phyloP scores from a whole-genome alignment of 2,797 vertebrate species.

The Phyllotis vaccarum region DNA sequence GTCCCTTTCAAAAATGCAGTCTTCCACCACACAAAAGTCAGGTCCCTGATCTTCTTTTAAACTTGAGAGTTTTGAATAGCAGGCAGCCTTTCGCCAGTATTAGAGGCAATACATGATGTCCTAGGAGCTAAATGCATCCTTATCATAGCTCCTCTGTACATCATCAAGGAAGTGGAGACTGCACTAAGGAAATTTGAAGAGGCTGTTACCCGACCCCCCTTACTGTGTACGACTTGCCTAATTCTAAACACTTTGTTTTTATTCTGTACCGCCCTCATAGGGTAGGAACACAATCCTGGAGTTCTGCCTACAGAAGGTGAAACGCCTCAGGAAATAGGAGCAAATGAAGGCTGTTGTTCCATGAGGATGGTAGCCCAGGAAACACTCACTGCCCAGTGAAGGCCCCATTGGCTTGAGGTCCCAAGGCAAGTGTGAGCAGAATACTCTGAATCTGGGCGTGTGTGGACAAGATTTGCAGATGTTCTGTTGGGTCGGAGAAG shows the following conservation, averaged over 20 bases:
- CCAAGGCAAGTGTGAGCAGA: background rate
- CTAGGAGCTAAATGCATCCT: constrained; percentile 83
- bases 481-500: background rate
- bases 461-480: constrained; percentile 25
- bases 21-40: background rate
- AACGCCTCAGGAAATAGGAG: background rate
- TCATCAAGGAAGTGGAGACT: constrained; percentile 77
- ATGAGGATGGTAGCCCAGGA: background rate
- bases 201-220: background rate
- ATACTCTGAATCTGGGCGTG: background rate
- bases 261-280: background rate
- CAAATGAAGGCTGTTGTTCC: background rate
- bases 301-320: background rate
- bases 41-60: constrained; percentile 82
- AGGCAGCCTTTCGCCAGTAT: constrained; percentile 74
- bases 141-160: constrained; percentile 79
- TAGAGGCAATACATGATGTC: constrained; percentile 72
- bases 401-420: background rate
- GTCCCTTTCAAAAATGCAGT: background rate
- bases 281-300: background rate
- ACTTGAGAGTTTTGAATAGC: constrained; percentile 76
- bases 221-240: constrained; percentile 34
- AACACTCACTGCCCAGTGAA: background rate
- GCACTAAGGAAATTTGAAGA: constrained; percentile 34
- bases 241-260: constrained; percentile 59